Evolutionary conservation across 2,797 vertebrate genomes (phyloP), one percentile per base, ranked within the genome.

Genomic region (Lophotriccus pileatus): DNA sequence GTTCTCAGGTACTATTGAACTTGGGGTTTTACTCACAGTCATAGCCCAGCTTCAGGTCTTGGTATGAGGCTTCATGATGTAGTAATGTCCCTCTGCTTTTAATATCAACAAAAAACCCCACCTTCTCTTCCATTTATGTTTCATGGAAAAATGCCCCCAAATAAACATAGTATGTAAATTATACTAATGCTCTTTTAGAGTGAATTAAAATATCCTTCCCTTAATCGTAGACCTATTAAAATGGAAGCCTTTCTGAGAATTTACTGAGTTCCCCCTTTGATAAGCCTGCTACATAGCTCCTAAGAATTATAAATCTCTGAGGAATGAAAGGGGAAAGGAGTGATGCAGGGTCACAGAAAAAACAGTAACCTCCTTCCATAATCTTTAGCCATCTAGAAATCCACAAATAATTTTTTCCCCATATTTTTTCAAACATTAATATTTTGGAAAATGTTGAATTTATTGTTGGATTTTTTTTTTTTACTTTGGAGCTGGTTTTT

Each of bases 371-470:
- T 50, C 36, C 39, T 72, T 49, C 30, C 23, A 39, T 74, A 80
- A 86, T 68, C 14, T 52, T 81, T 23, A 53, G 27, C 69, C 84
- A 11, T 46, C 66, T 84, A 86, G 43, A 83, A 85, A 91, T 32
- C 41, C 64, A 87, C 44, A 93, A 79, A 96, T 63, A 7, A 70
- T 12, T 64, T 55, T 70, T 37, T 2, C 44, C 50, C 25, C 15
- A 12, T 89, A 41, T 50, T 66, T 87, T 84, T 50, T 14, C 17
- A 84, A 68, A 52, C 32, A 59, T 89, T 16, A 77, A 6, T 85
- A 82, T 92, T 95, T 95, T 79, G 60, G 50, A 94, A 95, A 82
- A 15, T 56, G 32, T 92, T 87, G 59, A 81, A 69, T 93, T 92
- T 91, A 56, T 80, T 55, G 39, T 36, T 80, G 44, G 8, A 32